phyloP scores from a whole-genome alignment of 2,113 vertebrate species.

The Aramus guarauna region DNA sequence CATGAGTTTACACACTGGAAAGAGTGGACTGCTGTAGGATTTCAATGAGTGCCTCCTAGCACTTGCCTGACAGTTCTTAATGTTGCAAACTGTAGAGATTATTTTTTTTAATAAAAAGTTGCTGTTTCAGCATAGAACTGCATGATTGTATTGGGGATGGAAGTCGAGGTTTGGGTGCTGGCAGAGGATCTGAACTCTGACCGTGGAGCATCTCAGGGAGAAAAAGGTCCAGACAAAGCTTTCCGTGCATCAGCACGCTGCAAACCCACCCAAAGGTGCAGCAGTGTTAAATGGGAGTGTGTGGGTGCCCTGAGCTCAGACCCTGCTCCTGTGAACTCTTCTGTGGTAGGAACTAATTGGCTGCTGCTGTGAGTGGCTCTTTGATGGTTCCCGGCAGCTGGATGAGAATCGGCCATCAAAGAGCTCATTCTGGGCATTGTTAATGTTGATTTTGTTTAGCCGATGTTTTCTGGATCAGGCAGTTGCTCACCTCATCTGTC shows the following conservation, averaged over 20 bases:
- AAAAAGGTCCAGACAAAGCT: not conserved
- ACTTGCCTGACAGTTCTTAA: not conserved
- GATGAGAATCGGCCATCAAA: constrained; percentile 13
- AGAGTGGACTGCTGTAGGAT: not conserved
- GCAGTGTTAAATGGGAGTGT: not conserved
- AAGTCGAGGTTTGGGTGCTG: not conserved
- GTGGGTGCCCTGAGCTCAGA: not conserved
- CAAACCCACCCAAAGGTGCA: not conserved
- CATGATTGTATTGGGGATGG: not conserved
- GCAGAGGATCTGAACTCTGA: not conserved
- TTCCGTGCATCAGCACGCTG: not conserved
- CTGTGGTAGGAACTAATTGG: not conserved
- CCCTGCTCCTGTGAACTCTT: not conserved
- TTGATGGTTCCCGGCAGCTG: constrained; percentile 55
- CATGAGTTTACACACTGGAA: not conserved
- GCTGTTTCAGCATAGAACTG: not conserved
- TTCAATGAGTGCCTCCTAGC: not conserved
- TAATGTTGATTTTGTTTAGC: constrained; percentile 70
- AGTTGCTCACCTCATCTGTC: constrained; percentile 35
- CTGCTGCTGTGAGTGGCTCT: constrained; percentile 22
- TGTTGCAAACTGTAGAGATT: not conserved
- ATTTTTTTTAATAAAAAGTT: not conserved
- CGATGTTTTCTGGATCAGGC: constrained; percentile 62
- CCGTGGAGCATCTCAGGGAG: not conserved
- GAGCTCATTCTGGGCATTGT: constrained; percentile 51